These are phyloP conservation scores for Keiferia lycopersicella DNA, from an alignment of 2,888 invertebrate genomes.

Conservation along the genomic window DNA sequence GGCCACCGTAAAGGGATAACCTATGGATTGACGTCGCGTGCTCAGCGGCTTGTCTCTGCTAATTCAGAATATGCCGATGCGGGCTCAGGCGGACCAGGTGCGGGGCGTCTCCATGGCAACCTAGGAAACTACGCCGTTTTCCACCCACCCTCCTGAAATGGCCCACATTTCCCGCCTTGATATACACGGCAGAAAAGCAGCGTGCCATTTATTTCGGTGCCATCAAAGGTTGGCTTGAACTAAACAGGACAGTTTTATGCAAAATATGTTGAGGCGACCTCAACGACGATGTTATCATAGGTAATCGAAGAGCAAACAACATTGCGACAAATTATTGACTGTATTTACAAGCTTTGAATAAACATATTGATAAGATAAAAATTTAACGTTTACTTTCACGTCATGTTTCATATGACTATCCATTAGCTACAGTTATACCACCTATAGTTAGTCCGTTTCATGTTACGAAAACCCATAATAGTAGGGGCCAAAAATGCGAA, in stretches of 20 bases:
- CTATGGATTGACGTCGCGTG: slow-evolving; percentile 52
- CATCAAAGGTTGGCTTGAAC: background rate
- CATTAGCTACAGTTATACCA: too few relatives aligned
- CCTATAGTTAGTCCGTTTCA: background rate
- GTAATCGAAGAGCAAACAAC: slow-evolving; percentile 16
- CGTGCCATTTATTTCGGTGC: slow-evolving; percentile 38
- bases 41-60: slow-evolving; percentile 47
- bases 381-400: background rate
- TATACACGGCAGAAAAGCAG: slow-evolving; percentile 42
- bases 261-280: slow-evolving; percentile 13
- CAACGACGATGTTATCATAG: background rate
- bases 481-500: slow-evolving; percentile 5
- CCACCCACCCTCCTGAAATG: slow-evolving; percentile 47
- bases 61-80: slow-evolving; percentile 61
- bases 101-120: slow-evolving; percentile 75
- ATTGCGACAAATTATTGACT: background rate
- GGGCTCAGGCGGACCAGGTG: slow-evolving; percentile 58
- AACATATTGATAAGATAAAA: slow-evolving; percentile 16
- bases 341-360: background rate
- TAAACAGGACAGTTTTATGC: slow-evolving; percentile 15
- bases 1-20: slow-evolving; percentile 54
- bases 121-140: slow-evolving; percentile 72
- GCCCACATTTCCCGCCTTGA: slow-evolving; percentile 44
- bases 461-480: background rate
- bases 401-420: background rate